Evolutionary conservation across 1,140 invertebrate genomes (phyloP).

Genomic region (Dreissena rostriformis): DNA sequence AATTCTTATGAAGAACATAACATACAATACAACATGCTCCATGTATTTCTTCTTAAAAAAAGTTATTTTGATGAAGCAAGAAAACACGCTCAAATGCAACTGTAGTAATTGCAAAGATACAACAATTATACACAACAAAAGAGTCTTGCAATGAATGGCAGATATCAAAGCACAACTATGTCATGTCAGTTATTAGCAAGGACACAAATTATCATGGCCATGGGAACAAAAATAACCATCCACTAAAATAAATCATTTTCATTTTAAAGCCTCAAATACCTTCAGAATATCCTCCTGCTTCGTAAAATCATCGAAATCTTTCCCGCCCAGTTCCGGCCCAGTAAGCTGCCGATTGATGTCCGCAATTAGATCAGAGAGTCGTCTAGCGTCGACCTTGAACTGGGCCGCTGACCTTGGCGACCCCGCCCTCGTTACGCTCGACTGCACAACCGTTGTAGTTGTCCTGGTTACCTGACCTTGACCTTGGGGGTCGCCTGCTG

Average conservation of each 20-base stretch:
- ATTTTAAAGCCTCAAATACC: conserved; percentile 67
- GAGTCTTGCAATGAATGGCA: no score
- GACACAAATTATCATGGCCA: no score
- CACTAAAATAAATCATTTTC: conserved; percentile 17
- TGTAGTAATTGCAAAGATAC: no score
- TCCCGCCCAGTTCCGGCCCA: conserved; percentile 81
- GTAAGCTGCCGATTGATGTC: conserved; percentile 83
- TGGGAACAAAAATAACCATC: no score
- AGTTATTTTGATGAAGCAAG: no score
- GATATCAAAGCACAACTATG: no score
- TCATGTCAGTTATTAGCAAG: no score
- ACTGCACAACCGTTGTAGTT: conserved; percentile 58
- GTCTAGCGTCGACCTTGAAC: conserved; percentile 64
- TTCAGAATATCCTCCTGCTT: conserved; percentile 85
- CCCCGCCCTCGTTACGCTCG: conserved; percentile 55
- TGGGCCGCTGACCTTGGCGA: conserved; percentile 59
- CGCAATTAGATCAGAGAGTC: conserved; percentile 58
- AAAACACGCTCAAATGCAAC: no score
- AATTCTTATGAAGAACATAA: no score
- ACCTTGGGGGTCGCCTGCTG: conserved; percentile 2
- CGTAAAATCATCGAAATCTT: conserved; percentile 86
- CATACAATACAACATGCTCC: no score
- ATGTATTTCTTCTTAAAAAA: no score
- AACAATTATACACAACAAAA: no score
- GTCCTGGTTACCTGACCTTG: conserved; percentile 42